Conservation (phyloP, 2,797 vertebrate species). For the Sebastes vulpes region DNA sequence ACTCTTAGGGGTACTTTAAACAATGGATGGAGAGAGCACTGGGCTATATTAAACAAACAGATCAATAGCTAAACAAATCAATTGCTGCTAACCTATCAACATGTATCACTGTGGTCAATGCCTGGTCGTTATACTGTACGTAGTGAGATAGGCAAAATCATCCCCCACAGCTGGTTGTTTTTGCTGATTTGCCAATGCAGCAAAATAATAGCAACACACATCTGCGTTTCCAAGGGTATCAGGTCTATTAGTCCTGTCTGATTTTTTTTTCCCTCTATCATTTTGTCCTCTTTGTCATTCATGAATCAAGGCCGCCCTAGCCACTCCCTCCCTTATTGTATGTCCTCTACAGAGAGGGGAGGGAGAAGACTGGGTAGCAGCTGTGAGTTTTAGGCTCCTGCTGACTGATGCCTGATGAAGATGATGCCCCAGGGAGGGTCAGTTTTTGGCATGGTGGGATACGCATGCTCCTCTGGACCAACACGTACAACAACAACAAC, state of each 20-base stretch:
- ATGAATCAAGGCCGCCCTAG: conserved; percentile 73
- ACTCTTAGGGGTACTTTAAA: conserved; percentile 52
- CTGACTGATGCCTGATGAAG: conserved; percentile 70
- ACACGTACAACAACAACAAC: not conserved
- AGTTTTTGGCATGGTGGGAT: conserved; percentile 57
- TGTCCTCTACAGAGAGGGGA: conserved; percentile 66
- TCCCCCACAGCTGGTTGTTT: conserved; percentile 28
- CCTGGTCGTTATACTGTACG: conserved; percentile 6
- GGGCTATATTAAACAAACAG: conserved; percentile 60
- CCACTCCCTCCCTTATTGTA: conserved; percentile 73
- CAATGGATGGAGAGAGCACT: conserved; percentile 23
- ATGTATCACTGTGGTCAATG: conserved; percentile 21
- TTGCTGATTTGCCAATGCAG: conserved; percentile 58
- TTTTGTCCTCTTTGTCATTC: conserved; percentile 85
- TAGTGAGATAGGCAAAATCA: conserved; percentile 4
- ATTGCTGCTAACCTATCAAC: conserved; percentile 51
- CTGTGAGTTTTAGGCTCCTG: conserved; percentile 74
- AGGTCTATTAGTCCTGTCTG: conserved; percentile 25
- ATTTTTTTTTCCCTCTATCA: conserved; percentile 46
- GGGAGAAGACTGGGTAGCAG: conserved; percentile 65
- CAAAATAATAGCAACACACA: conserved; percentile 58
- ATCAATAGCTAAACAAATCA: conserved; percentile 78
- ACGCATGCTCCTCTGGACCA: conserved; percentile 51
- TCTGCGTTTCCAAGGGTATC: conserved; percentile 65
- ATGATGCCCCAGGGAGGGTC: conserved; percentile 67